Evolutionary conservation across 2,113 vertebrate genomes (phyloP), one percentile per base, ranked within the genome.

Genomic region (Alouatta palliata): DNA sequence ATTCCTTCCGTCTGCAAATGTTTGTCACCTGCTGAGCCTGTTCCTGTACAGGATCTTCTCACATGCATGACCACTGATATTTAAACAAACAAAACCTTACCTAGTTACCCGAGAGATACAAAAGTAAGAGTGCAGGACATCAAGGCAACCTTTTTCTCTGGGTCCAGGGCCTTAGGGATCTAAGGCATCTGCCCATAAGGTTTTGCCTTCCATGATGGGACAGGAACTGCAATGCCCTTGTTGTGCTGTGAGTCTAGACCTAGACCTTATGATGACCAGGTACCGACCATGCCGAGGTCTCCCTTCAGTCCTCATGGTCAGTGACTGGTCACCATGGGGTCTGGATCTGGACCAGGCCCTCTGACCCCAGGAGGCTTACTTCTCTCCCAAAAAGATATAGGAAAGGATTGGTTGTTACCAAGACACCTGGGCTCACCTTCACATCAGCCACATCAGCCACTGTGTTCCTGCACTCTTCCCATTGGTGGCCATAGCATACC

Each of bases 1-100:
- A 16, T 64, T 25, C 19, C 61, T 45, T 47, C 35, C 7, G 47
- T 54, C 5, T 43, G 21, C 23, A 25, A 1, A 54, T n/a, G 35
- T 37, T 19, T 64, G 23, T 30, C 40, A 9, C 1, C 32, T 0
- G 10, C 25, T 37, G 45, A 12, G 19, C 12, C 37, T 7, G 5
- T 56, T 10, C 47, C 49, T 0, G 0, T 16, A 30, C 2, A 20
- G 52, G 19, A 40, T 40, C 21, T 52, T 40, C 25, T 52, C 5
- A 0, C 32, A 17, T 5, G 75, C 58, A 40, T 14, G 12, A 6
- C 54, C 43, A 2, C 25, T 1, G 1, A 14, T 3, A 35, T 21
- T 47, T 61, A 89, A 43, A 54, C 58, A 81, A 88, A 61, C 9
- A 32, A 58, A 23, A 32, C 45, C 17, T 23, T 6, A 17, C 35